Percentiles rank a stretch among this genome's conserved stretches.
Evolutionary conservation across 1,140 invertebrate genomes (phyloP).

Genomic region (Apolygus lucorum): DNA sequence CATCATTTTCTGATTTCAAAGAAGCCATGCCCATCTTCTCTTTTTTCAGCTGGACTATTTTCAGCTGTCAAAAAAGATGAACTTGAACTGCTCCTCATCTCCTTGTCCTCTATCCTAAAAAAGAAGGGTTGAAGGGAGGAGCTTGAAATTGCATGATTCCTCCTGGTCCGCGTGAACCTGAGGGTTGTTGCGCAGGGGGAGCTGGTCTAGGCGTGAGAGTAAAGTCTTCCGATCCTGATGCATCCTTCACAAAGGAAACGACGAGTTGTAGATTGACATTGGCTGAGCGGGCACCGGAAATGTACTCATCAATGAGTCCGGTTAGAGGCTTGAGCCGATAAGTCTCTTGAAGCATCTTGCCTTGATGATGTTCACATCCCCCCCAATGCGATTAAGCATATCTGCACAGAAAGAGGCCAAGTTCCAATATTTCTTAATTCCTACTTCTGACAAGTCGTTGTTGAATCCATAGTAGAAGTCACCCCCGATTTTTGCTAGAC

Average conservation of each 20-base stretch:
- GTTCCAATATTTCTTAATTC: not conserved
- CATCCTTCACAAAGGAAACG: not conserved
- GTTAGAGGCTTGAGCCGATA: not conserved
- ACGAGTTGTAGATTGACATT: not conserved
- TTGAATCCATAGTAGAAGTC: not conserved
- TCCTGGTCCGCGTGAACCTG: no score
- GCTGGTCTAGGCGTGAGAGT: not conserved
- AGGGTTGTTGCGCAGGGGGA: no score
- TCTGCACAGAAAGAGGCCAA: not conserved
- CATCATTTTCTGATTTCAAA: not conserved
- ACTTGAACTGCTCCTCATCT: no score
- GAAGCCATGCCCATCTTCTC: no score
- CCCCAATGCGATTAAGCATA: not conserved
- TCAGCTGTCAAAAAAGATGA: no score
- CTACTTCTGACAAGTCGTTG: not conserved
- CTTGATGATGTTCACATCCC: not conserved
- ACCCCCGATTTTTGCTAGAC: not conserved
- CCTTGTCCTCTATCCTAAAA: no score
- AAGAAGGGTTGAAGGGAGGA: no score
- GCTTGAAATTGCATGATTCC: no score
- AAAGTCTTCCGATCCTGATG: not conserved
- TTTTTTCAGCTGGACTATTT: no score
- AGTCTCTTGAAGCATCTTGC: not conserved
- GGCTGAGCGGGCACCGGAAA: not conserved
- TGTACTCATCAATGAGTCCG: not conserved